A percentile compares a stretch with the other conserved stretches of the same genome.
These are phyloP conservation scores for Anisognathus igniventris DNA, from an alignment of 2,797 vertebrate species.

Conservation along the genomic window DNA sequence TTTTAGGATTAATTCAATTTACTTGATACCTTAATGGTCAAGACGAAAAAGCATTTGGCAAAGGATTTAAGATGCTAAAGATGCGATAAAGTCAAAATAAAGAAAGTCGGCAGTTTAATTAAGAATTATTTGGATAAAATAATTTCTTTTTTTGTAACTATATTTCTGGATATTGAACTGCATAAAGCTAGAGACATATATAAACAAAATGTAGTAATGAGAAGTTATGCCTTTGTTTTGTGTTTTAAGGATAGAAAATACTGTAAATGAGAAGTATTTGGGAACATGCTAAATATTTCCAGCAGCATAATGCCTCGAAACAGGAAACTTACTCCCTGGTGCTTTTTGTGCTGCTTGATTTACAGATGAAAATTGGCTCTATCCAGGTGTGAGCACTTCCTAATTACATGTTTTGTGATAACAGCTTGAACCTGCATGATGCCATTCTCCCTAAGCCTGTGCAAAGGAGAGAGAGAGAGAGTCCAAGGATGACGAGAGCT, in stretches of 20 bases:
- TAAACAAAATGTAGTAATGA: not conserved
- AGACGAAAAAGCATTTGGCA: not conserved
- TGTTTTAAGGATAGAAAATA: not conserved
- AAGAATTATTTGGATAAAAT: not conserved
- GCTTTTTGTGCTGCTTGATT: not conserved
- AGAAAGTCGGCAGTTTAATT: not conserved
- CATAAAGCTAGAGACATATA: not conserved
- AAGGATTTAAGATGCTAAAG: not conserved
- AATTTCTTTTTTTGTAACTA: not conserved
- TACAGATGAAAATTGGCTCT: not conserved
- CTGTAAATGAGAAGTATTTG: not conserved
- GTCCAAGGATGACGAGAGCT: not conserved
- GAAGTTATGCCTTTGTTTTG: not conserved
- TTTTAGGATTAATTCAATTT: not conserved
- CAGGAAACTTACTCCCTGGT: not conserved
- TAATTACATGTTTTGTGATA: not conserved
- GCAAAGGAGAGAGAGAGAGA: not conserved
- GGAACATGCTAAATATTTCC: not conserved
- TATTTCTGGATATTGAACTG: not conserved
- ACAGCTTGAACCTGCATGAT: not conserved
- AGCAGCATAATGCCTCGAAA: not conserved
- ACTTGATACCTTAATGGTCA: not conserved
- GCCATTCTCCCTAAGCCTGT: not conserved
- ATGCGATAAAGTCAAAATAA: not conserved
- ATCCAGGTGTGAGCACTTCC: not conserved